Evolutionary conservation across 2,113 vertebrate species (phyloP).

Genomic region (Odocoileus hemionus): DNA sequence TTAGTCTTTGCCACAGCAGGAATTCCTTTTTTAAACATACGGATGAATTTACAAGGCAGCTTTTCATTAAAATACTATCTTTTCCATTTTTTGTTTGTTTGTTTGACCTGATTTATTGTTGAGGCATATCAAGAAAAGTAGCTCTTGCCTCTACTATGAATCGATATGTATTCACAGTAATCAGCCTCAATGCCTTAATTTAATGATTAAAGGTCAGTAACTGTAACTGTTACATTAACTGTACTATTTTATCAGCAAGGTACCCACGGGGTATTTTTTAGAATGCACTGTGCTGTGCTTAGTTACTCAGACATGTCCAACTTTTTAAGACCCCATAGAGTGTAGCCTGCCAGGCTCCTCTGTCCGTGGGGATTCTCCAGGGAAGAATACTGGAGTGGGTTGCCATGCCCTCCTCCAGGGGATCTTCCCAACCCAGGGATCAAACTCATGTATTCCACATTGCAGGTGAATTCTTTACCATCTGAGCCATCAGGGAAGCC

Average conservation of each 20-base stretch:
- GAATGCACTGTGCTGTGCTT: not conserved
- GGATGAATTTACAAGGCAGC: constrained; percentile 1
- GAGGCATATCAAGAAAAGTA: constrained; percentile 72
- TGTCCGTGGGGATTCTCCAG: not conserved
- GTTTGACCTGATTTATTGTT: constrained; percentile 76
- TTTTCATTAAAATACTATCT: constrained; percentile 70
- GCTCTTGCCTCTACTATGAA: constrained; percentile 72
- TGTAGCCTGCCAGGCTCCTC: not conserved
- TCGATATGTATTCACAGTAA: constrained; percentile 76
- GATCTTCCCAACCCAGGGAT: not conserved
- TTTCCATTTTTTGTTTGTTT: constrained; percentile 74
- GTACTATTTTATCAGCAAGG: constrained; percentile 54
- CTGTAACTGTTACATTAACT: constrained; percentile 54
- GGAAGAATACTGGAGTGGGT: not conserved
- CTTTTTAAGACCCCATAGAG: not conserved
- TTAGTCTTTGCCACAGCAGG: constrained; percentile 60
- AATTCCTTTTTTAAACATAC: constrained; percentile 49
- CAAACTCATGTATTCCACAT: not conserved
- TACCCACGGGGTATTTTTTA: constrained; percentile 56
- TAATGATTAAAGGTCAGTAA: constrained; percentile 68
- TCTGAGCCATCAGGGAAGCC: not conserved
- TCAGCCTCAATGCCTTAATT: constrained; percentile 70
- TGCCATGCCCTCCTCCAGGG: not conserved
- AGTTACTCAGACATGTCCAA: not conserved
- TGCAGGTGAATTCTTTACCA: not conserved